Base-by-base conservation (phyloP, 2,113 vertebrate genomes). In the Anser brachyrhynchus region DNA sequence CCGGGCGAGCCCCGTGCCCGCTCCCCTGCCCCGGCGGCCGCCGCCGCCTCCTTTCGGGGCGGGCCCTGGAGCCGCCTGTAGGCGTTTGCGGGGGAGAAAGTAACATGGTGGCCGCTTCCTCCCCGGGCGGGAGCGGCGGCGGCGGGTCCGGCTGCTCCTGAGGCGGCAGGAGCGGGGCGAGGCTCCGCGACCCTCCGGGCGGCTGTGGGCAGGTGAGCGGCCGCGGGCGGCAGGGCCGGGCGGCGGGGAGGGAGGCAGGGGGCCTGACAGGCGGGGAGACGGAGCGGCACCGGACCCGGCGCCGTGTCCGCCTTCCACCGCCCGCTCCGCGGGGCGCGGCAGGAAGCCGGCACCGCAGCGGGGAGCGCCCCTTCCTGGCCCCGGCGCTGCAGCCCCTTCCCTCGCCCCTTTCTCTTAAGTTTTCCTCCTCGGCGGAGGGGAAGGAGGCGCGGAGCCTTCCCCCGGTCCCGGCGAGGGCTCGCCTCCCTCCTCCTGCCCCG, bases 41-140 rank as follows among this genome's bases (percentile, higher is more conserved):
- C 76, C 62, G 3, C 90, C 87, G 64, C 91, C 95, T 84, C 82
- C 28, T 90, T 89, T 93, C 33, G 75, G 93, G 95, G 93, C 92
- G 95, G 95, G 89, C 59, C 72, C n/a, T 26, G 55, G 75, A 62
- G 35, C 44, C 86, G 93, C 91, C 95, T 78, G 89, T 79, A 70
- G 82, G 83, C 86, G 71, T 65, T 74, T 33, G 88, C 69, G 76
- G 67, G 80, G 71, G 66, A 52, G 92, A 94, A 82, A 88, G 91
- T 62, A 96, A 95, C 37, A 95, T 96, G 95, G 95, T 95, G 93
- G 93, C 92, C 28, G 74, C 71, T 88, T 96, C 83, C 67, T 94
- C 46, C 51, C 4, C 13, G 8, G 61, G 35, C 11, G 10, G 46
- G 73, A n/a, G 73, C 43, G 78, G 55, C 23, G 31, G 65, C 77